A percentile compares a stretch with the other conserved stretches of the same genome.
Evolutionary conservation across 92 coral and sea anemone species (phyloP).

Genomic region (Paramuricea clavata): DNA sequence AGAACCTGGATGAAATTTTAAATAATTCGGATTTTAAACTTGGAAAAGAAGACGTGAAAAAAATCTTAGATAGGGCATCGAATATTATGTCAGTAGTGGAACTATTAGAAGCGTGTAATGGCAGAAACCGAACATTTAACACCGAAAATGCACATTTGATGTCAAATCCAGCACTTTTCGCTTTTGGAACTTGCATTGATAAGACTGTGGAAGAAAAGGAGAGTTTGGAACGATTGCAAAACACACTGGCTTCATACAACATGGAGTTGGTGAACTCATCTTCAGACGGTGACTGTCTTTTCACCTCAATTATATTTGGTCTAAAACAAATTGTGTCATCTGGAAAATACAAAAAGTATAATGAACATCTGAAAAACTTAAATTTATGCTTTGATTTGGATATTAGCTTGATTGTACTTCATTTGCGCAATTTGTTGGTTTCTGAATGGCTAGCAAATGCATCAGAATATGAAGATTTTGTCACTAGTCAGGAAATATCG

Average conservation of each 20-base stretch:
- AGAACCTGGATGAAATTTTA: constrained; percentile 45
- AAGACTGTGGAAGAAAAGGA: no score
- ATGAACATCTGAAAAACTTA: no score
- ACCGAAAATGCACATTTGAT: background rate
- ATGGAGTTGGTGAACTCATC: constrained; percentile 44
- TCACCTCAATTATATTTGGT: constrained; percentile 44
- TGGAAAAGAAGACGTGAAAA: constrained; percentile 42
- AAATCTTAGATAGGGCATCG: constrained; percentile 44
- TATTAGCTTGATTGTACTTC: no score
- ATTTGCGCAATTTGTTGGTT: background rate
- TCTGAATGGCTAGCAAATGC: constrained; percentile 1
- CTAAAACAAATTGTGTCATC: no score
- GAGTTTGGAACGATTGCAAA: background rate
- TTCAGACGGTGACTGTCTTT: constrained; percentile 67
- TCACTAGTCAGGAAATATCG: constrained; percentile 35
- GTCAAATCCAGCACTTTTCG: constrained; percentile 7
- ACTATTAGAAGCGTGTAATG: constrained; percentile 1
- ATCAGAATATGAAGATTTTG: constrained; percentile 52
- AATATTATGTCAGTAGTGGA: constrained; percentile 8
- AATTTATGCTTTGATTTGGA: no score
- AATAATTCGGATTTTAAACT: constrained; percentile 14
- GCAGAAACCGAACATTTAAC: constrained; percentile 1
- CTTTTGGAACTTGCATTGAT: background rate
- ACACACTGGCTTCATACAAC: constrained; percentile 19
- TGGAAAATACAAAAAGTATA: no score